Percentiles rank a stretch among this genome's conserved stretches.
Conservation (phyloP, 2,797 vertebrate species). For the Syngnathus rostellatus region DNA sequence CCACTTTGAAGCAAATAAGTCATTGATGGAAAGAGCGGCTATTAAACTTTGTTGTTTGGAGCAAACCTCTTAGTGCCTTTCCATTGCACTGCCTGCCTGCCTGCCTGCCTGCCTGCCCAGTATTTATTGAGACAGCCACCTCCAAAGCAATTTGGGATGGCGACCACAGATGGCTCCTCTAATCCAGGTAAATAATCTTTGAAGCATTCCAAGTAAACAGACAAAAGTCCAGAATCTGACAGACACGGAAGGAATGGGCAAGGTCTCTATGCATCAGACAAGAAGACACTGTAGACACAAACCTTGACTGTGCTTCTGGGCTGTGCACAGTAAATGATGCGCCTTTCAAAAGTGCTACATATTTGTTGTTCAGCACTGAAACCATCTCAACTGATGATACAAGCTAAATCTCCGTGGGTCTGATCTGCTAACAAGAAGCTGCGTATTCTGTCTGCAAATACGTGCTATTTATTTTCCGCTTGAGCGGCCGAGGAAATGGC, state of each 20-base stretch:
- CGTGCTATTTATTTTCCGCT: no score
- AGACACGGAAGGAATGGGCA: conserved; percentile 28
- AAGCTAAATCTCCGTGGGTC: not conserved
- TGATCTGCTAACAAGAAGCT: not conserved
- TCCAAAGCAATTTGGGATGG: conserved; percentile 66
- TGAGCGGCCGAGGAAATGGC: no score
- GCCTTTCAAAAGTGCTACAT: no score
- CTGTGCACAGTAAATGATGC: not conserved
- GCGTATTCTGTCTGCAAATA: no score
- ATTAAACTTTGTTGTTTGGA: conserved; percentile 35
- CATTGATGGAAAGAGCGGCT: conserved; percentile 52
- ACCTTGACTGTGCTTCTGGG: conserved; percentile 16
- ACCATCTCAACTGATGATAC: not conserved
- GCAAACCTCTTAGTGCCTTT: conserved; percentile 34
- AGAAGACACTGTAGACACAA: conserved; percentile 19
- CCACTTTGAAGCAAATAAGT: conserved; percentile 25
- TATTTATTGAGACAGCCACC: conserved; percentile 67
- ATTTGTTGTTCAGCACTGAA: not conserved
- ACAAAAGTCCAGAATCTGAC: conserved; percentile 47
- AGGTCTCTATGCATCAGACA: conserved; percentile 11
- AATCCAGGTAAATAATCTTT: conserved; percentile 76
- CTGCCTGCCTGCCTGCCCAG: conserved; percentile 31
- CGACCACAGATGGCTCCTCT: conserved; percentile 70
- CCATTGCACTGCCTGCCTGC: conserved; percentile 25
- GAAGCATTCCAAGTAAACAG: conserved; percentile 71